phyloP scores from a whole-genome alignment of 2,797 vertebrate genomes.

The Molothrus ater region DNA sequence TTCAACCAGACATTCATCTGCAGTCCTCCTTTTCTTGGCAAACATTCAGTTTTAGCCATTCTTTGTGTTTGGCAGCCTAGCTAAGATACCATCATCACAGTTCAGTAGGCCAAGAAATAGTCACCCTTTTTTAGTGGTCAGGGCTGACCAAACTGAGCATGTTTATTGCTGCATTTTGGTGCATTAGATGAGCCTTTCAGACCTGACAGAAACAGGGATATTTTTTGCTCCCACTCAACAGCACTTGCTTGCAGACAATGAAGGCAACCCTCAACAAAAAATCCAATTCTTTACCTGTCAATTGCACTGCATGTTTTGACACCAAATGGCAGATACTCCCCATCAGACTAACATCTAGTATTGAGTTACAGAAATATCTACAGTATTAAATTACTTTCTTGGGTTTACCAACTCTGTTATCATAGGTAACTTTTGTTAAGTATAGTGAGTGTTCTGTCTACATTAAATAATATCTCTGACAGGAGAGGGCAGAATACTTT shows the following conservation, averaged over 20 bases:
- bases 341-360: background rate
- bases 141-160: background rate
- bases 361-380: background rate
- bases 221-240: background rate
- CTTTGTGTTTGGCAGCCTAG: background rate
- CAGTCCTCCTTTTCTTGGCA: background rate
- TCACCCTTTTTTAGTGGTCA: background rate
- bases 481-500: background rate
- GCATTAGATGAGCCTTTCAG: background rate
- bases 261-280: fast-evolving
- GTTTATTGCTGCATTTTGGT: background rate
- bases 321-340: background rate
- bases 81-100: background rate
- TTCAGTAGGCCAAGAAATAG: background rate
- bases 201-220: background rate
- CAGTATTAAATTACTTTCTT: background rate
- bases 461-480: background rate
- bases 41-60: background rate
- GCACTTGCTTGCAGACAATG: background rate
- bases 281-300: background rate
- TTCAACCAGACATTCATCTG: background rate
- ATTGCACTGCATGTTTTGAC: background rate
- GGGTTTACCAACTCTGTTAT: background rate
- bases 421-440: background rate
- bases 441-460: background rate